Conservation (phyloP, 1,140 invertebrate genomes). For the Cydia fagiglandana region DNA sequence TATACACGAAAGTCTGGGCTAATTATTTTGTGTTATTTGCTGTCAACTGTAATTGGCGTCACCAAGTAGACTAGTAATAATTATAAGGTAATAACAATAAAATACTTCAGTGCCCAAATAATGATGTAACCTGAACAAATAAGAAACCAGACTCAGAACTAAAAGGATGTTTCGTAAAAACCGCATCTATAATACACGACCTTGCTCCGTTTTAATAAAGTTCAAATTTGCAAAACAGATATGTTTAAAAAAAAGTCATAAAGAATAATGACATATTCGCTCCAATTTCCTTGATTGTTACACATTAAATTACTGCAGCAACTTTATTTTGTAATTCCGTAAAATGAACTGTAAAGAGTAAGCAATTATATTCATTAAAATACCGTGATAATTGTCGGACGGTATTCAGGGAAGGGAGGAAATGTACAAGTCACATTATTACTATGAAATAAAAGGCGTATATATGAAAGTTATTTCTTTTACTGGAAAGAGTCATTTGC, state of each 20-base stretch:
- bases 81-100: neutral
- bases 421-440: neutral
- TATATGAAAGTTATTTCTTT: neutral
- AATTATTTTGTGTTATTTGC: neutral
- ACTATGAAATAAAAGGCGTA: neutral
- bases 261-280: constrained; percentile 18
- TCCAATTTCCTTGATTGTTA: constrained; percentile 15
- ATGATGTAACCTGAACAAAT: neutral
- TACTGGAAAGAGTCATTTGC: neutral
- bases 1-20: neutral
- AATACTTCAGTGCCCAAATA: neutral
- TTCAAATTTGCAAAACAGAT: neutral
- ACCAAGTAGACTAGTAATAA: constrained; percentile 4
- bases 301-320: constrained; percentile 12
- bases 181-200: neutral
- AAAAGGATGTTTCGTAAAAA: too few species aligned
- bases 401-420: neutral
- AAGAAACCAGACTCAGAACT: too few species aligned
- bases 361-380: constrained; percentile 26
- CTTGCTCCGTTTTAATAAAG: neutral
- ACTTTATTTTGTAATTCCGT: neutral
- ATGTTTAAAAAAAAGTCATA: neutral
- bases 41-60: neutral
- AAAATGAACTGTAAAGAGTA: neutral
- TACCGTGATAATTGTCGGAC: neutral